Percentiles rank a stretch among this genome's conserved stretches.
Conservation (phyloP, 2,113 vertebrate genomes). For the Anthoscopus minutus region DNA sequence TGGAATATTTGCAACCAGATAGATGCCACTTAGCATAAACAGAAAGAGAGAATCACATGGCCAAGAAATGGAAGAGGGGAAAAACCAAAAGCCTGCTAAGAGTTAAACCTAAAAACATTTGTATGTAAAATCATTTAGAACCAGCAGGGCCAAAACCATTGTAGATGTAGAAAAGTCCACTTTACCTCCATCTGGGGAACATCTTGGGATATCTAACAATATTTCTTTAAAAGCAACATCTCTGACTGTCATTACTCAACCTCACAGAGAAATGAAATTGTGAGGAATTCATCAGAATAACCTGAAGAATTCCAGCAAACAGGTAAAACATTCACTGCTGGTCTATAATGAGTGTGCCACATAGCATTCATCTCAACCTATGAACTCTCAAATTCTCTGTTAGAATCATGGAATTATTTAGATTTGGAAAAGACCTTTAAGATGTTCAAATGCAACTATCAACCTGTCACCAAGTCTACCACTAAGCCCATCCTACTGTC, state of each 20-base stretch:
- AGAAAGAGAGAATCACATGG: neutral
- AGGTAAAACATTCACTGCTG: neutral
- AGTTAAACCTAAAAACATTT: neutral
- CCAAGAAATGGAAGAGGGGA: accelerated
- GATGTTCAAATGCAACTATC: neutral
- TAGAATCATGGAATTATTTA: neutral
- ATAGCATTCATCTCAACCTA: neutral
- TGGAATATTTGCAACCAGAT: neutral
- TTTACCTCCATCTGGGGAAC: neutral
- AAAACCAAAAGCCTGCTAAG: neutral
- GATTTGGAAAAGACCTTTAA: neutral
- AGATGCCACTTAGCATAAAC: neutral
- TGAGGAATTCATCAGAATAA: neutral
- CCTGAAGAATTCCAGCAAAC: neutral
- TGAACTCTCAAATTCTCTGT: accelerated
- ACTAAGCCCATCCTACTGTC: neutral
- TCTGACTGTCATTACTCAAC: neutral
- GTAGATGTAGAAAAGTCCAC: neutral
- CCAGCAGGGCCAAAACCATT: neutral
- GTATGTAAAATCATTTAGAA: neutral
- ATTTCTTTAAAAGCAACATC: neutral
- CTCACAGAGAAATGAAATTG: neutral
- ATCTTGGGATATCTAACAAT: neutral
- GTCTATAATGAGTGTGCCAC: neutral
- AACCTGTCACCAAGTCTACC: neutral